Percentiles rank a stretch among this genome's conserved stretches.
Conservation (phyloP, 2,113 vertebrate species). For the Leptobrachium ailaonicum region DNA sequence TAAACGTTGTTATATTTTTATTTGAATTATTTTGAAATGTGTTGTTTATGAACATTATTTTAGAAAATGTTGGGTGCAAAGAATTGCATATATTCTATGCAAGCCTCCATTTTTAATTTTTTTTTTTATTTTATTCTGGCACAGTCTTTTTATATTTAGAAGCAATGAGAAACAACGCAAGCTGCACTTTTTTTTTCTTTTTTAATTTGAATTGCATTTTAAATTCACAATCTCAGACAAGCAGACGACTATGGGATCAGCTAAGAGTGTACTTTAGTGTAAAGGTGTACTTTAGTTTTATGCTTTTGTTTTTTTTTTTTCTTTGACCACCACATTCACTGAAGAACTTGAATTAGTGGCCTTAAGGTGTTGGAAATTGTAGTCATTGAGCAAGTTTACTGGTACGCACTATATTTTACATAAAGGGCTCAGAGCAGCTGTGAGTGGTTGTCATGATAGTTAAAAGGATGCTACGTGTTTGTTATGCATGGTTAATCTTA, state of each 20-base stretch:
- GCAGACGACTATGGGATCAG: slow-evolving; percentile 16
- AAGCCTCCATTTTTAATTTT: neutral
- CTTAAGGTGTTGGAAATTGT: slow-evolving; percentile 30
- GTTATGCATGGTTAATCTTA: neutral
- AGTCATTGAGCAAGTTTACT: slow-evolving; percentile 16
- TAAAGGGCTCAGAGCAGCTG: slow-evolving; percentile 33
- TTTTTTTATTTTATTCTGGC: neutral
- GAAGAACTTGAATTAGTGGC: slow-evolving; percentile 42
- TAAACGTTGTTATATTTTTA: slow-evolving; percentile 37
- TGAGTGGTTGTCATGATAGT: neutral
- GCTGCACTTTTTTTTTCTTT: neutral
- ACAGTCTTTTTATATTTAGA: slow-evolving; percentile 17
- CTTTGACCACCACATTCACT: slow-evolving; percentile 6
- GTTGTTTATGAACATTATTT: slow-evolving; percentile 29
- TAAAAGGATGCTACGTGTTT: neutral
- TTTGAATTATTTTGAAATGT: slow-evolving; percentile 27
- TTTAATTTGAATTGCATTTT: neutral
- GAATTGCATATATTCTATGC: slow-evolving; percentile 1
- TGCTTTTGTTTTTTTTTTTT: no score
- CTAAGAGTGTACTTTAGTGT: neutral
- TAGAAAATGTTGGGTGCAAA: slow-evolving; percentile 24
- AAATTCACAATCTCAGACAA: neutral
- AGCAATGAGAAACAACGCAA: neutral
- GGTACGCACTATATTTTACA: slow-evolving; percentile 17
- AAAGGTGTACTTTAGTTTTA: neutral